Base-by-base conservation (phyloP, 2,113 vertebrate species). In the Rostratula benghalensis region DNA sequence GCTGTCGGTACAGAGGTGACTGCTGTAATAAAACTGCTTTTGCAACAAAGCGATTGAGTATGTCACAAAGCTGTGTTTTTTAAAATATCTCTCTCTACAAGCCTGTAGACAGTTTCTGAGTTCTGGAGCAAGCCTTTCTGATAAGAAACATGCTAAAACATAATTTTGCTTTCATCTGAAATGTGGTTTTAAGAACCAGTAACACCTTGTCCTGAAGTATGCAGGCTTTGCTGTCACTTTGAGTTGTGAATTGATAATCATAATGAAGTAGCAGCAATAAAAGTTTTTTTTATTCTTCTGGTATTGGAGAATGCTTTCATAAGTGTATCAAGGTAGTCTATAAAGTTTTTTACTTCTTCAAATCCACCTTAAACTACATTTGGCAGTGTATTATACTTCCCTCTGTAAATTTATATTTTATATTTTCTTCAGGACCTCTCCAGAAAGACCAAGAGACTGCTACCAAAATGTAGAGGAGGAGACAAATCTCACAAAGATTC, bases 41-140 rank as follows among this genome's bases (percentile, higher is more conserved):
- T 96, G 87, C 78, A 92, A 95, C 82, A 96, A 94, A 95, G 48
- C 69, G 84, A 81, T 94, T 75, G 59, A 77, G 59, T 89, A 69
- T 73, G 76, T 43, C n/a, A 68, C 92, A 89, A 94, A 59, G 20
- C n/a, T 31, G 18, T 71, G 45, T 76, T 95, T 46, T 93, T 59
- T 35, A 79, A 83, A 95, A 90, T 41, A 61, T 35, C 48, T 87
- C 8, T 35, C 48, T 87, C 8, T 71, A 27, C 91, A 77, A 82
- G 46, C 50, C 48, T 95, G 51, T 64, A 88, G 83, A 77, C 75
- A 57, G 78, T 54, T 78, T 64, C 69, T 59, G 45, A 89, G 53
- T 93, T 93, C 79, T 96, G 65, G 46, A 79, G 27, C 46, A 84
- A 87, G 46, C 10, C 48, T 74, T 86, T 93, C 56, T 94, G 60